Base-by-base conservation (phyloP, 2,797 vertebrate species). In the Pangasius sanitwongsei region DNA sequence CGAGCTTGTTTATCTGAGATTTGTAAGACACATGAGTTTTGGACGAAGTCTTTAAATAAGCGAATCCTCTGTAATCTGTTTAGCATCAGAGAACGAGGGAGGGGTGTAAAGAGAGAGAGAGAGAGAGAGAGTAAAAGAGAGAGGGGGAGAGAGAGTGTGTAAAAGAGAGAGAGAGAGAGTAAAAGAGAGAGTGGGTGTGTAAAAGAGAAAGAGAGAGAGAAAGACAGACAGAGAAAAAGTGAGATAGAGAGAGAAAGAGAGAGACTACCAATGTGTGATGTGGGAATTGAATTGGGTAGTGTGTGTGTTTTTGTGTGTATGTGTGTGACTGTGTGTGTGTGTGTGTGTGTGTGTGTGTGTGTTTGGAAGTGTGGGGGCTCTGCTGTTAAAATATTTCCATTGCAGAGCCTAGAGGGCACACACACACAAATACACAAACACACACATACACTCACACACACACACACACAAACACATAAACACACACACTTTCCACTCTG, bases 381-480 rank as follows among this genome's bases (percentile, higher is more conserved):
- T 88, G 95, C 95, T 96, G 97, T 96, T 95, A 97, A 89, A 87
- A 97, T 97, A 94, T 97, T 98, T 98, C 97, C 96, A 96, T 97
- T 96, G 94, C 96, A 93, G 91, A 69, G 94, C 96, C 95, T 91
- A 93, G 91, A 96, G 93, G 96, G 93, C 61, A 61, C 28, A 86
- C 63, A 61, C 85, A 53, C 70, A n/a, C 28, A 59, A 11, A 48
- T 63, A 85, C 69, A 63, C 86, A 78, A 6, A 59, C 55, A 53
- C 80, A 84, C 69, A 88, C 86, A 93, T 95, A 84, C 94, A 94
- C 93, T 96, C 94, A 94, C 90, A 69, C 61, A 37, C 18, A 59
- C 31, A 80, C 34, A 75, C 85, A 77, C 78, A 82, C 82, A 84
- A 84, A 61, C 84, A 75, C 69, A 87, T 57, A 55, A 67, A 83